phyloP scores from a whole-genome alignment of 1,140 invertebrate species.

The Cotesia typhae region DNA sequence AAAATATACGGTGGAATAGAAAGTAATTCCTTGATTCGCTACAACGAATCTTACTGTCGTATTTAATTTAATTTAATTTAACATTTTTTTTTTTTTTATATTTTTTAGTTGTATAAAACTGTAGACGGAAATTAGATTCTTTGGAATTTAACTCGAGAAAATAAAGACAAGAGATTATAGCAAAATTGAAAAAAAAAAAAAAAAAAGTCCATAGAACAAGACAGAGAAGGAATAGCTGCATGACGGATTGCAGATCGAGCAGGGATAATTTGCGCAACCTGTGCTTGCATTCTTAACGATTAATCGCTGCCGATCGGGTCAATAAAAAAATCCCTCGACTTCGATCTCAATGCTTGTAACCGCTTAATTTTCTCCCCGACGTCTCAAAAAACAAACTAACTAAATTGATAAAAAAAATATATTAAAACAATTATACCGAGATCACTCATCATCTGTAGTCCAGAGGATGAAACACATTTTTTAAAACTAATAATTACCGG shows the following conservation, averaged over 20 bases:
- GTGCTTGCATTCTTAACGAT: slow-evolving; percentile 28
- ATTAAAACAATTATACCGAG: not conserved
- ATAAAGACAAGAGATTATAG: not conserved
- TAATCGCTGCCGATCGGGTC: slow-evolving; percentile 28
- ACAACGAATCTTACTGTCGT: slow-evolving; percentile 20
- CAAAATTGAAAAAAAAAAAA: not conserved
- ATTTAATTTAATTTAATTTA: slow-evolving; percentile 32
- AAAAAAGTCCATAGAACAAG: not conserved
- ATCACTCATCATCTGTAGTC: no score
- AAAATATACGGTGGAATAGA: slow-evolving; percentile 9
- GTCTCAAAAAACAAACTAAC: not conserved
- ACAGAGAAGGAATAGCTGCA: slow-evolving; percentile 13
- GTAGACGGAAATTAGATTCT: slow-evolving; percentile 26
- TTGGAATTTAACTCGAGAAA: slow-evolving; percentile 21
- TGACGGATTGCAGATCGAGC: slow-evolving; percentile 29
- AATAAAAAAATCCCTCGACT: slow-evolving; percentile 1
- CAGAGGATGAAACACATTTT: not conserved
- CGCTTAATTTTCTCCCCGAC: slow-evolving; percentile 29
- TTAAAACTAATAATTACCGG: no score
- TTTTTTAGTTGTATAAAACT: slow-evolving; percentile 3
- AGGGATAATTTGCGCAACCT: slow-evolving; percentile 24
- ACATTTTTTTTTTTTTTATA: not conserved
- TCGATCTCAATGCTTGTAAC: not conserved
- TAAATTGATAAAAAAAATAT: not conserved
- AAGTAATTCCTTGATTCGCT: slow-evolving; percentile 12